These are phyloP conservation scores for Leucoraja ocellata DNA, from an alignment of 2,797 vertebrate genomes.

Conservation along the genomic window DNA sequence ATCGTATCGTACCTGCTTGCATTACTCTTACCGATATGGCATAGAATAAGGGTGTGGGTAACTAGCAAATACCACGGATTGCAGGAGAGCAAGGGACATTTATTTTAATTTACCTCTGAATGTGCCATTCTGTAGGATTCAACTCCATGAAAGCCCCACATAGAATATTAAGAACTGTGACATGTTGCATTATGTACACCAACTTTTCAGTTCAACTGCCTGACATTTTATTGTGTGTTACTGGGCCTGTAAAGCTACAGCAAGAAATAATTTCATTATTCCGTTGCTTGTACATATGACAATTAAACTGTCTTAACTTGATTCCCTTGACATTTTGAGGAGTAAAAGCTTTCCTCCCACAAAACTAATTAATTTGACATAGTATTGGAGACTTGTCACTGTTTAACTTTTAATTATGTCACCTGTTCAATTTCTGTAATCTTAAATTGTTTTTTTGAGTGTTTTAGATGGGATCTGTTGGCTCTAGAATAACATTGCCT, in stretches of 20 bases:
- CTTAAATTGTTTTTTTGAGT: not conserved
- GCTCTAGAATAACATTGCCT: not conserved
- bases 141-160: not conserved
- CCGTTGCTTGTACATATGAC: too few relatives aligned
- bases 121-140: not conserved
- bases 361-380: not conserved
- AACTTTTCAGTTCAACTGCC: not conserved
- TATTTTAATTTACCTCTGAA: not conserved
- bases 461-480: not conserved
- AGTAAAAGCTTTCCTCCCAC: not conserved
- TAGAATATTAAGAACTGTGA: not conserved
- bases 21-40: not conserved
- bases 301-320: too few relatives aligned
- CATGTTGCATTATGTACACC: not conserved
- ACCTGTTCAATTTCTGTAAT: not conserved
- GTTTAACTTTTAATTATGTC: not conserved
- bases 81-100: not conserved
- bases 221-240: not conserved
- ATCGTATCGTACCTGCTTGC: not conserved
- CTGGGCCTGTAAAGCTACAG: too few relatives aligned
- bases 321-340: not conserved
- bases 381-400: not conserved
- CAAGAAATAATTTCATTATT: too few relatives aligned
- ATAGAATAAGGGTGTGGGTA: not conserved
- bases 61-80: not conserved